A percentile compares a stretch with the other conserved stretches of the same genome.
phyloP scores from a whole-genome alignment of 2,888 invertebrate species.

The Platypus cylindrus region DNA sequence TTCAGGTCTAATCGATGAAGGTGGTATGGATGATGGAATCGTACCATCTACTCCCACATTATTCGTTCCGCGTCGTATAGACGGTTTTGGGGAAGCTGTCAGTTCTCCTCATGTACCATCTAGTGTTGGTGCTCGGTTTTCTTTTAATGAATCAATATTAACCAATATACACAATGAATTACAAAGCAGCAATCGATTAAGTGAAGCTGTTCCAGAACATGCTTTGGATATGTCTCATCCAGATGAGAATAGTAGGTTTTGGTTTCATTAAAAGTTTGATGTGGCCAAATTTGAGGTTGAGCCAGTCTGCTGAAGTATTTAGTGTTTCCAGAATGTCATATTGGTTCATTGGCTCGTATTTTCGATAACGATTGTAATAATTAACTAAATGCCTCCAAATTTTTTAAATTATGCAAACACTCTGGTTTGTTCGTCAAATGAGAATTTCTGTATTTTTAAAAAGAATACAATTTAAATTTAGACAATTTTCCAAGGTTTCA shows the following conservation, averaged over 20 bases:
- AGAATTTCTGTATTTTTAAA: too few species aligned
- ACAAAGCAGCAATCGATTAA: slow-evolving; percentile 12
- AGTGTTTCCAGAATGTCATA: too few species aligned
- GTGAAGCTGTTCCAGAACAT: slow-evolving; percentile 32
- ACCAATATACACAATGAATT: slow-evolving; percentile 3
- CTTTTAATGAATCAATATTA: slow-evolving; percentile 44
- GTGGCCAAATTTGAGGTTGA: slow-evolving; percentile 7
- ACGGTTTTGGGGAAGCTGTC: slow-evolving; percentile 84
- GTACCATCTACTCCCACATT: slow-evolving; percentile 85
- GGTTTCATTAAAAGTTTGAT: slow-evolving; percentile 3
- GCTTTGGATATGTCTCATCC: slow-evolving; percentile 27
- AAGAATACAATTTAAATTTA: too few species aligned
- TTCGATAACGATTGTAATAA: too few species aligned
- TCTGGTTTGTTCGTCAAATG: too few species aligned
- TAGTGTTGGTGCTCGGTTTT: slow-evolving; percentile 45
- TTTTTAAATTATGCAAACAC: too few species aligned
- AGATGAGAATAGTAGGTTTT: slow-evolving; percentile 32
- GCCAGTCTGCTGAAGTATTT: too few species aligned
- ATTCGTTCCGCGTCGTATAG: slow-evolving; percentile 66
- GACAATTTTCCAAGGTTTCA: too few species aligned
- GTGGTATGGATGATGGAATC: slow-evolving; percentile 59
- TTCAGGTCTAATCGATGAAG: slow-evolving; percentile 34
- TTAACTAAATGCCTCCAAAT: too few species aligned
- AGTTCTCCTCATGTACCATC: slow-evolving; percentile 72
- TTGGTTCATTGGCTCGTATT: too few species aligned